These are phyloP conservation scores for Pelecanus crispus DNA, from an alignment of 2,113 vertebrate genomes.

Conservation along the genomic window DNA sequence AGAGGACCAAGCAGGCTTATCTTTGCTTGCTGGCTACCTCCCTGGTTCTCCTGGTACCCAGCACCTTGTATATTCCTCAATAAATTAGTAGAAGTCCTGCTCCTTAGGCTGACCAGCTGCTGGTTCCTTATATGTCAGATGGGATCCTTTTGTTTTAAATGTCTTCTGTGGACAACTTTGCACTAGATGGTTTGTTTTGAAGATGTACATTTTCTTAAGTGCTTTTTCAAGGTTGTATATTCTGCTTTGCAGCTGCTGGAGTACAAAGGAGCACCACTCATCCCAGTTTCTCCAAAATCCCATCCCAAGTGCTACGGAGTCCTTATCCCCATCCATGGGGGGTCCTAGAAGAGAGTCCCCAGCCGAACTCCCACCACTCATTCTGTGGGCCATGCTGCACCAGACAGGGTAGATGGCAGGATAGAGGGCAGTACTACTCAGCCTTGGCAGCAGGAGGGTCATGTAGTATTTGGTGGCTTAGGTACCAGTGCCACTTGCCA, in stretches of 20 bases:
- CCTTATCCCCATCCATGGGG: neutral
- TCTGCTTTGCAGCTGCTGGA: neutral
- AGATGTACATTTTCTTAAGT: neutral
- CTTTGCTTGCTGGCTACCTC: neutral
- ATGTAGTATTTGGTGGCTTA: neutral
- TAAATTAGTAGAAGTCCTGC: neutral
- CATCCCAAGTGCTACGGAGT: neutral
- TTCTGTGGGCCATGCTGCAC: neutral
- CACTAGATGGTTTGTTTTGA: neutral
- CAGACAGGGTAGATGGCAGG: neutral
- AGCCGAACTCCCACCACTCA: neutral
- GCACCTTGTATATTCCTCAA: neutral
- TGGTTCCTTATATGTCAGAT: neutral
- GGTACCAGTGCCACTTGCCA: neutral
- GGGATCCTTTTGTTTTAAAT: neutral
- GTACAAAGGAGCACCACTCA: neutral
- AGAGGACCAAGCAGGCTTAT: neutral
- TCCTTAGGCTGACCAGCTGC: neutral
- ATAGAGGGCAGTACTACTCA: neutral
- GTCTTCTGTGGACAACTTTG: neutral
- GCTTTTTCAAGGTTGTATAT: neutral
- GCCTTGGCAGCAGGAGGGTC: neutral
- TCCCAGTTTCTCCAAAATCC: neutral
- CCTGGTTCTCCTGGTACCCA: neutral
- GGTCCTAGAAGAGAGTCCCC: neutral